phyloP scores from a whole-genome alignment of 2,888 invertebrate species.

The Ashinkailepas kermadecensis region DNA sequence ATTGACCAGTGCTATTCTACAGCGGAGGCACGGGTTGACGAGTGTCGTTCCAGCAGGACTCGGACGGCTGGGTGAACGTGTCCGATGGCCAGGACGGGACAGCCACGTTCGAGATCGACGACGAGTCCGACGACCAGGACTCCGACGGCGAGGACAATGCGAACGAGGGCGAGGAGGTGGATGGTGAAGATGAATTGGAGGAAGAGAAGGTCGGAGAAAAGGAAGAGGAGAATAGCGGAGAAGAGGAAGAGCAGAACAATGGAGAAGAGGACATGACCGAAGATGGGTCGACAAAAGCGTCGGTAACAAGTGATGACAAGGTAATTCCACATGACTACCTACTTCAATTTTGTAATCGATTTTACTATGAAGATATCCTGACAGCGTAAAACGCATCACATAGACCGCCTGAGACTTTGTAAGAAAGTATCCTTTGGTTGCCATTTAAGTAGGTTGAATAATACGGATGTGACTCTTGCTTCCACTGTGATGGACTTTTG shows the following conservation, averaged over 20 bases:
- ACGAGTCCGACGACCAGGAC: too few species aligned
- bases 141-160: background rate
- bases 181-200: slow-evolving; percentile 38
- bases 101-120: too few species aligned
- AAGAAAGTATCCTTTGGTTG: too few species aligned
- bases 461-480: too few species aligned
- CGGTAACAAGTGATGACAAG: background rate
- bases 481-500: too few species aligned
- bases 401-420: too few species aligned
- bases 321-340: background rate
- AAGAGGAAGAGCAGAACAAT: slow-evolving; percentile 29
- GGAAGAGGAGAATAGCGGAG: slow-evolving; percentile 36
- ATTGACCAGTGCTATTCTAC: too few species aligned
- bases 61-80: slow-evolving; percentile 32
- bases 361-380: too few species aligned
- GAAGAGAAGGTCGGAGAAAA: slow-evolving; percentile 34
- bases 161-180: slow-evolving; percentile 44
- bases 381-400: too few species aligned
- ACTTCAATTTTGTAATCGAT: too few species aligned
- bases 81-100: background rate
- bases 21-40: too few species aligned
- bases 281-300: slow-evolving; percentile 31
- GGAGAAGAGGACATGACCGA: slow-evolving; percentile 25
- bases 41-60: slow-evolving; percentile 27
- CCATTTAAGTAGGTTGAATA: too few species aligned